phyloP scores from a whole-genome alignment of 2,113 vertebrate species.

The Ciconia boyciana region DNA sequence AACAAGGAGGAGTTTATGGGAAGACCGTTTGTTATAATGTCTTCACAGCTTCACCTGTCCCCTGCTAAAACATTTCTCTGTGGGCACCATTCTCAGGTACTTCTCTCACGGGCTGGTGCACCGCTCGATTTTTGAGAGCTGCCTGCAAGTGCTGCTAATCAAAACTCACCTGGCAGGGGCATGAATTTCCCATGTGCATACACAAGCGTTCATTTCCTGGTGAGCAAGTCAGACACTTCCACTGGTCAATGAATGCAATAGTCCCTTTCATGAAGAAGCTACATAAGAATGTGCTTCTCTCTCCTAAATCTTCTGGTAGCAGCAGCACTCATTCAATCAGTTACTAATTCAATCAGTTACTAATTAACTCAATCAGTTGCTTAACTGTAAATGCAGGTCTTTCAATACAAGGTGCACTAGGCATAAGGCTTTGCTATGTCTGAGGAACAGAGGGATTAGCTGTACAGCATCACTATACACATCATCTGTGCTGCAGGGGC shows the following conservation, averaged over 20 bases:
- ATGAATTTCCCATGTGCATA: not conserved
- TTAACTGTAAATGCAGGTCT: not conserved
- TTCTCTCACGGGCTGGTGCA: not conserved
- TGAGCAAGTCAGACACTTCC: not conserved
- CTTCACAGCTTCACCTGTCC: not conserved
- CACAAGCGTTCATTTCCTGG: not conserved
- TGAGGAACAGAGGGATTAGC: not conserved
- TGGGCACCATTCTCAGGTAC: not conserved
- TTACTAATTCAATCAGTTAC: not conserved
- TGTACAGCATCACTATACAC: fast-evolving
- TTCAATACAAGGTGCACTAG: not conserved
- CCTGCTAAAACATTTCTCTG: not conserved
- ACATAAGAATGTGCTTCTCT: not conserved
- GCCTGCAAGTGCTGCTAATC: not conserved
- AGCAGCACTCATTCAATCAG: not conserved
- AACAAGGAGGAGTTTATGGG: not conserved
- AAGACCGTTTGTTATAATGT: not conserved
- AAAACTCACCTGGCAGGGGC: not conserved
- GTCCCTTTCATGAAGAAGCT: not conserved
- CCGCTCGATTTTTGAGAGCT: not conserved
- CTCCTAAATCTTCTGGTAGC: not conserved
- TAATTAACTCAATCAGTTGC: not conserved
- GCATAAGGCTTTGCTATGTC: not conserved
- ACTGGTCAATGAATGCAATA: fast-evolving
- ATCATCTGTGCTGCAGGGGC: fast-evolving